These are phyloP conservation scores for Furcifer pardalis DNA, from an alignment of 2,797 vertebrate genomes.

Conservation along the genomic window DNA sequence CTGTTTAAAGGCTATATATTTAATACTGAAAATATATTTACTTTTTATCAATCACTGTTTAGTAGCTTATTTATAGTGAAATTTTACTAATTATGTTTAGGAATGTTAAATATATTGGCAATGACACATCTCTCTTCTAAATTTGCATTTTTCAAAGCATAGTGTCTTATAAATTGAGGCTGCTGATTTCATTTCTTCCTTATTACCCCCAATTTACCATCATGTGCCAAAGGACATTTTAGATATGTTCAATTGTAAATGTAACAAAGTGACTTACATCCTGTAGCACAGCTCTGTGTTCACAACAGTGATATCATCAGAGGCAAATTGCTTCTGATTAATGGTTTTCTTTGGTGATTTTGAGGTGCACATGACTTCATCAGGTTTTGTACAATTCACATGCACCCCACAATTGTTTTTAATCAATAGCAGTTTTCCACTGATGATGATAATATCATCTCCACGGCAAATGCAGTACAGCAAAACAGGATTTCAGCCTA, in stretches of 20 bases:
- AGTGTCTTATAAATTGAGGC: neutral
- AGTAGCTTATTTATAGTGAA: neutral
- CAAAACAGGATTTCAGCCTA: too few relatives aligned
- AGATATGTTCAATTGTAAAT: slow-evolving; percentile 2
- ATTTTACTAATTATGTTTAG: slow-evolving; percentile 11
- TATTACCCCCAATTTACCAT: neutral
- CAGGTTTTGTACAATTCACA: too few relatives aligned
- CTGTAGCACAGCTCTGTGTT: too few relatives aligned
- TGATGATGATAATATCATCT: too few relatives aligned
- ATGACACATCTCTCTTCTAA: neutral
- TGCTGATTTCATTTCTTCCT: neutral
- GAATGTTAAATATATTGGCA: neutral
- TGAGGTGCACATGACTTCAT: too few relatives aligned
- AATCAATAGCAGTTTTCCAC: too few relatives aligned
- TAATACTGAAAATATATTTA: neutral
- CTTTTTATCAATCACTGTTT: neutral
- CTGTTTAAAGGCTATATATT: neutral
- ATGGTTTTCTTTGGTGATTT: too few relatives aligned
- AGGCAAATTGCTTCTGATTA: too few relatives aligned
- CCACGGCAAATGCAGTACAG: too few relatives aligned
- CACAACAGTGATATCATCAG: too few relatives aligned
- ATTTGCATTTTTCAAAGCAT: slow-evolving; percentile 11
- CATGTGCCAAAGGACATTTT: neutral
- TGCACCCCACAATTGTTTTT: too few relatives aligned
- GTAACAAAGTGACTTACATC: neutral